Evolutionary conservation across 2,113 vertebrate species (phyloP).

Genomic region (Chascanopsetta lugubris): DNA sequence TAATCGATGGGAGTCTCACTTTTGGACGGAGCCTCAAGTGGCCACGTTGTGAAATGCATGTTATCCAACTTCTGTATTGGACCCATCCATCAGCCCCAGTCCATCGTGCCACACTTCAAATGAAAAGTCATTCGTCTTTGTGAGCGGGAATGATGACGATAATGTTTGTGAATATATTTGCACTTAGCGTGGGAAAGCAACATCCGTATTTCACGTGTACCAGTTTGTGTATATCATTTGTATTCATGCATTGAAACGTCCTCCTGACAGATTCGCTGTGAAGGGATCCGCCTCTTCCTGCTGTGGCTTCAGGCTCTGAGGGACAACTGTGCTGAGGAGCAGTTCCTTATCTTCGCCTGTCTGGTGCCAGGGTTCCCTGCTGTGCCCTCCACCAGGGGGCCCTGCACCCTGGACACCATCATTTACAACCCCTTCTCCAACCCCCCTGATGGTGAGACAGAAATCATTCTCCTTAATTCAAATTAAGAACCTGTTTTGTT

Average conservation of each 20-base stretch:
- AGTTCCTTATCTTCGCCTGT: conserved; percentile 94
- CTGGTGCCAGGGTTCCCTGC: conserved; percentile 97
- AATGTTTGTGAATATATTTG: no score
- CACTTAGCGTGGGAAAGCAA: no score
- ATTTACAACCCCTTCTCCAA: conserved; percentile 87
- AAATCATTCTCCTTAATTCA: not conserved
- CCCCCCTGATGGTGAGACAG: conserved; percentile 85
- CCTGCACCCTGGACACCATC: conserved; percentile 94
- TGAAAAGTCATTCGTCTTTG: no score
- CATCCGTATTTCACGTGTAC: no score
- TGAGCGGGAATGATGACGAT: no score
- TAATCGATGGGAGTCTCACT: no score
- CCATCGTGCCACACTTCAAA: no score
- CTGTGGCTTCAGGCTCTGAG: conserved; percentile 97
- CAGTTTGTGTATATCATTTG: not conserved
- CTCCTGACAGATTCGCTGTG: conserved; percentile 88
- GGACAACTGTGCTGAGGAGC: conserved; percentile 94
- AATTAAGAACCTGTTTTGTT: not conserved
- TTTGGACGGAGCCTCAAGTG: no score
- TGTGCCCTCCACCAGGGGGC: conserved; percentile 87
- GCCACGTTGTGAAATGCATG: no score
- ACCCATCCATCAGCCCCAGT: no score
- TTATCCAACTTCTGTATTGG: no score
- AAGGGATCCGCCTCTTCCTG: conserved; percentile 96
- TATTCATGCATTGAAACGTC: not conserved